Base-by-base conservation (phyloP, 2,888 invertebrate species). In the Heteromurus nitidus region DNA sequence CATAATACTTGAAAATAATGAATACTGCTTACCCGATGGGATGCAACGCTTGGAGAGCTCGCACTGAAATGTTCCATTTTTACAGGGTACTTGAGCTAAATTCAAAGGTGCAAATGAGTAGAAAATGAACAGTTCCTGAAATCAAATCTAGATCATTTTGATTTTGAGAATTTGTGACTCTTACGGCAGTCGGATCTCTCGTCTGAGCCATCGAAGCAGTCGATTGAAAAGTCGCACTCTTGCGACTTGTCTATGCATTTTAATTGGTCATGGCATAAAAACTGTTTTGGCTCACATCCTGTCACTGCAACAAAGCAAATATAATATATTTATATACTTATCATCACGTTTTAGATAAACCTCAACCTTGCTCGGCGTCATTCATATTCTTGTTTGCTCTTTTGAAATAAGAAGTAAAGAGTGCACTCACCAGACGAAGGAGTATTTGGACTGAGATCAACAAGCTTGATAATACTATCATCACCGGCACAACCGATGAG, bases 11-110 rank as follows among this genome's bases (percentile, higher is more conserved):
- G 5, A 5, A 50, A n/a, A 18, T 18, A 5, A 7, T 36, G 62
- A 42, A 22, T 50, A 7, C 5, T 16, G 5, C n/a, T 60, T 64
- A 87, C 92, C 92, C 80, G 90, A 90, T 84, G 94, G 93, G 88
- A 95, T 92, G 90, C 95, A 95, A 89, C 92, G 93, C 77, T 92
- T 92, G 86, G 93, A 93, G 84, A 90, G 89, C 82, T 89, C 90
- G 90, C 96, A 96, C 83, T 92, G 92, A 90, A 96, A 96, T 85
- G 90, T 89, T 16, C 88, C 89, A 42, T 87, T 85, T 13, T 85
- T 85, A 82, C 90, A 90, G 1, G 84, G 76, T 64, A 67, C 55
- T 77, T 82, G 77, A 50, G 84, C 84, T 84, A 47, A 11, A 65
- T 28, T 28, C 47, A 5, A 44, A 53, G 50, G 3, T 50, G 3